Evolutionary conservation across 1,140 invertebrate genomes (phyloP), one percentile per base, ranked within the genome.

Genomic region (Drosophila arawakana): DNA sequence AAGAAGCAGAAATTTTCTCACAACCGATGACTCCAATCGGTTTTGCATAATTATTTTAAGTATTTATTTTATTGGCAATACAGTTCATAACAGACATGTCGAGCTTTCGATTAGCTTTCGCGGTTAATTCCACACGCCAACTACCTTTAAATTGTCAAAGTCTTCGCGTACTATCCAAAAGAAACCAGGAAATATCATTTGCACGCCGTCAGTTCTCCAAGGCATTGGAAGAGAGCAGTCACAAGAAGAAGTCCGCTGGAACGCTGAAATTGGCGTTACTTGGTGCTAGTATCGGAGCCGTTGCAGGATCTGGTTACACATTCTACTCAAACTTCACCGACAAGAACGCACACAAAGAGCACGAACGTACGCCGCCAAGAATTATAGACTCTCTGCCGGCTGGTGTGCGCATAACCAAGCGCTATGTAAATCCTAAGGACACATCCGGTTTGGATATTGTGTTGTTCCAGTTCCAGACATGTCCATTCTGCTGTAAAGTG

Each of bases 401-500:
- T 13, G 81, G 92, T n/a, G 90, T 94, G 41, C 89, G 93, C 43
- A 62, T 94, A 15, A 83, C 95, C 0, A 93, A 94, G 60, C 88
- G 95, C 95, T 93, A 96, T 60, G 76, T 94, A 7, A 95, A 93
- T 91, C 94, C 94, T 8, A 93, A 94, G 13, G 97, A 98, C 92
- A 93, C 93, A 6, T 95, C 94, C 61, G 95, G 96, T 9, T 93
- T 99, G 50, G 96, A 98, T 80, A 92, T 99, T 13, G 97, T 97
- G 1, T 93, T 99, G 21, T 99, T 96, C 92, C 98, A 99, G 94
- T 99, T 98, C 92, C 97, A 98, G 86, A 98, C 97, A 3, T 99
- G 98, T 93, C 99, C 99, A 35, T 99, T 99, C 93, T 99, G 99
- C 93, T 99, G 98, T 90, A 99, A 99, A 94, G 97, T 99, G 0